These are phyloP conservation scores for Petrolisthes cinctipes DNA, from an alignment of 2,888 invertebrate species.

Conservation along the genomic window DNA sequence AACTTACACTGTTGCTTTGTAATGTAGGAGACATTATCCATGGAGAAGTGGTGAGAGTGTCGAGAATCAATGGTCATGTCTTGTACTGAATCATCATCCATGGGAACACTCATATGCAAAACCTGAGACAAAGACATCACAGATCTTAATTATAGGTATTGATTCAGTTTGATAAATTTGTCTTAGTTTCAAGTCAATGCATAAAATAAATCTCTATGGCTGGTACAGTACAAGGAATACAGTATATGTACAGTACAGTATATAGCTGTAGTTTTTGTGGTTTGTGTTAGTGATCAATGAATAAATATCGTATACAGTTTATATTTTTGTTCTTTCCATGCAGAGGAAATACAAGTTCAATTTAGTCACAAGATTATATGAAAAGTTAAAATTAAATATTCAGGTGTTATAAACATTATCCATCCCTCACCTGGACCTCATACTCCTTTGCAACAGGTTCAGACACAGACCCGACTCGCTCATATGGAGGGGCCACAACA, in stretches of 20 bases:
- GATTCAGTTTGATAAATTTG: neutral
- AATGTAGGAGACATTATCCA: constrained; percentile 90
- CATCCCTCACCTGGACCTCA: constrained; percentile 53
- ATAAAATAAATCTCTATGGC: too few species aligned
- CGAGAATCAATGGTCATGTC: constrained; percentile 52
- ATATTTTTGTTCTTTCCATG: too few species aligned
- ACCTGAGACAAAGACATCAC: constrained; percentile 72
- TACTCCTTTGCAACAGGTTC: constrained; percentile 58
- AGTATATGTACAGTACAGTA: too few species aligned
- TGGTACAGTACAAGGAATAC: too few species aligned
- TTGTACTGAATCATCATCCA: constrained; percentile 79
- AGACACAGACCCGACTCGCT: constrained; percentile 51
- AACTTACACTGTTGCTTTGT: constrained; percentile 78
- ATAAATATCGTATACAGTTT: too few species aligned
- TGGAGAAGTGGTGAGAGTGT: constrained; percentile 53
- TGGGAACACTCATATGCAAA: constrained; percentile 89
- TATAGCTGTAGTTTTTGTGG: too few species aligned
- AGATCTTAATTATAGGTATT: neutral
- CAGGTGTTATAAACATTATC: too few species aligned
- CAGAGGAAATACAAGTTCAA: too few species aligned
- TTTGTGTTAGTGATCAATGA: too few species aligned
- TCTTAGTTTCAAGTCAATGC: too few species aligned
- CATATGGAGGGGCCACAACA: constrained; percentile 56
- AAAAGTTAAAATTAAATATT: too few species aligned
- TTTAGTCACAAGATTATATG: too few species aligned